Conservation (phyloP, 2,113 vertebrate genomes). For the Sialia sialis region DNA sequence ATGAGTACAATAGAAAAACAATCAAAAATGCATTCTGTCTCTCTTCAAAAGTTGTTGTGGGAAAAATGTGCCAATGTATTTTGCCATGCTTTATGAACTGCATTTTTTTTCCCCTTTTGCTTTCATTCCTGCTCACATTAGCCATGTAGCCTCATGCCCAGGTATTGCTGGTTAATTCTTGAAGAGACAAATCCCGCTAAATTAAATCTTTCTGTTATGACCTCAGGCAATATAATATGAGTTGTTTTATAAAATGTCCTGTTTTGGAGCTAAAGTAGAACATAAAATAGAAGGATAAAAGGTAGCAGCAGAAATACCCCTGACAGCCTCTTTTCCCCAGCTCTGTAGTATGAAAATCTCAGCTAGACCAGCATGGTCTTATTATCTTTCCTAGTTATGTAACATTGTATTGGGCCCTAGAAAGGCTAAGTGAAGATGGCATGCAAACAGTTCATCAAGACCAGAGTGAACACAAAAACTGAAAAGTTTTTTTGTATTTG, state of each 20-base stretch:
- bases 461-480: background rate
- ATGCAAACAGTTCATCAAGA: background rate
- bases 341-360: background rate
- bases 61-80: background rate
- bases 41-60: background rate
- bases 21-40: background rate
- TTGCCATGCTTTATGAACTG: background rate
- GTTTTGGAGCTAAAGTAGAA: background rate
- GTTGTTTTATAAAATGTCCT: background rate
- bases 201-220: background rate
- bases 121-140: background rate
- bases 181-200: background rate
- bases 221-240: fast-evolving
- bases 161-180: background rate
- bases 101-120: background rate
- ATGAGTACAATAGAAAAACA: background rate
- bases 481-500: background rate
- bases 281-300: background rate
- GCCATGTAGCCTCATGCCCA: fast-evolving
- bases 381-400: background rate
- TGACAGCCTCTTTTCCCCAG: background rate
- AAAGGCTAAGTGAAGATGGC: background rate
- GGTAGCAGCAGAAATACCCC: fast-evolving
- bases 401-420: background rate
- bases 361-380: background rate